Evolutionary conservation across 2,888 invertebrate species (phyloP).

Genomic region (Drosophila testacea): DNA sequence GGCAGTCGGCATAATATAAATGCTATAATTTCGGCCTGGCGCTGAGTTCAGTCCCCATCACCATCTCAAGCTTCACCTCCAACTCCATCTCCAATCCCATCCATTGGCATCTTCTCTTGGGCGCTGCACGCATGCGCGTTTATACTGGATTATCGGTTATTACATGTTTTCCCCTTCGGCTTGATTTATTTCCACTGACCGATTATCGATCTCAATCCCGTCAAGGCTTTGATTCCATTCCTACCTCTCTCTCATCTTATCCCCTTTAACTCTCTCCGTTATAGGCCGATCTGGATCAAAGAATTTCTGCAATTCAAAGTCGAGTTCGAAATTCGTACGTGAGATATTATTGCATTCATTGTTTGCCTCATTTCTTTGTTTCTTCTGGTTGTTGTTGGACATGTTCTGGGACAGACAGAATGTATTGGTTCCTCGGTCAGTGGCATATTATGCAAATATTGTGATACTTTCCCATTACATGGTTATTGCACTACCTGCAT

Average conservation of each 20-base stretch:
- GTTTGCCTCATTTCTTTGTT: conserved; percentile 41
- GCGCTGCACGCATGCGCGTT: conserved; percentile 75
- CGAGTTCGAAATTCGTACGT: conserved; percentile 57
- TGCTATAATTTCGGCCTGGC: conserved; percentile 63
- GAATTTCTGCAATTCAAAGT: conserved; percentile 56
- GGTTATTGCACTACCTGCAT: conserved; percentile 28
- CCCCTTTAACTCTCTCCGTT: conserved; percentile 31
- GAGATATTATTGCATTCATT: conserved; percentile 62
- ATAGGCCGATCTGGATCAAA: conserved; percentile 39
- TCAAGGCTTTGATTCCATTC: conserved; percentile 6
- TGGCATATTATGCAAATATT: conserved; percentile 47
- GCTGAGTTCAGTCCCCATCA: conserved; percentile 33
- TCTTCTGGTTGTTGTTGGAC: conserved; percentile 24
- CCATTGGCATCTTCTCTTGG: conserved; percentile 14
- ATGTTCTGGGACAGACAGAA: conserved; percentile 36
- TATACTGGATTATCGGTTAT: conserved; percentile 79
- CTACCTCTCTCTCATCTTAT: not conserved
- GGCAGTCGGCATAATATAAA: conserved; percentile 51
- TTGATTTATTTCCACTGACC: conserved; percentile 63
- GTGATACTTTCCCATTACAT: conserved; percentile 39
- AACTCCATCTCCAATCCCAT: conserved; percentile 1
- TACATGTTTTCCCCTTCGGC: conserved; percentile 64
- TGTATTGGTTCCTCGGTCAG: conserved; percentile 25
- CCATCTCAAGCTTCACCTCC: conserved; percentile 2
- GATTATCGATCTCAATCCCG: conserved; percentile 63